Evolutionary conservation across 2,797 vertebrate genomes (phyloP).

Genomic region (Aplochiton taeniatus): DNA sequence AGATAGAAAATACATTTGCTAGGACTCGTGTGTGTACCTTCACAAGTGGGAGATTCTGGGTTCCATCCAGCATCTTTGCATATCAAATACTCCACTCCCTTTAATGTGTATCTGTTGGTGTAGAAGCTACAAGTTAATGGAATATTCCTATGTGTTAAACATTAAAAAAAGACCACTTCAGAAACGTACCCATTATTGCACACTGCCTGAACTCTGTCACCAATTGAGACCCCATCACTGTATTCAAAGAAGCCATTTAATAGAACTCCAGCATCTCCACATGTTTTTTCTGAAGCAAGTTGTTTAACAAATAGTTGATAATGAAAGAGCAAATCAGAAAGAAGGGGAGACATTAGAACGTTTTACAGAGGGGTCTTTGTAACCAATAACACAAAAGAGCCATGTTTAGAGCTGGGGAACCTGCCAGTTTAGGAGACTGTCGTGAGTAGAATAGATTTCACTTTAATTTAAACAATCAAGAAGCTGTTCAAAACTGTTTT

Average conservation of each 20-base stretch:
- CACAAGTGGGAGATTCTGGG: constrained; percentile 55
- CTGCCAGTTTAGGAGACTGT: not conserved
- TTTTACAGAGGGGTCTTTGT: not conserved
- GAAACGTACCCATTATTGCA: constrained; percentile 65
- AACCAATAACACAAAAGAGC: constrained; percentile 9
- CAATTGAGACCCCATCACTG: constrained; percentile 31
- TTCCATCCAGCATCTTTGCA: constrained; percentile 65
- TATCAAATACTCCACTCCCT: constrained; percentile 50
- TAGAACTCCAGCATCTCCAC: constrained; percentile 61
- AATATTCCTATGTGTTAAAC: not conserved
- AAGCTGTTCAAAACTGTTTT: too few relatives aligned
- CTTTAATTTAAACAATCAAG: not conserved
- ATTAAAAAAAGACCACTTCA: not conserved
- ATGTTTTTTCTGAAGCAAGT: constrained; percentile 50
- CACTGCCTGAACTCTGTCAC: constrained; percentile 51
- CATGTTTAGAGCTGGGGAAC: not conserved
- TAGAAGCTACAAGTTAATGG: not conserved
- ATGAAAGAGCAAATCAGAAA: not conserved
- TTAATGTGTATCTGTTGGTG: constrained; percentile 59
- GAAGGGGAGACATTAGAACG: not conserved
- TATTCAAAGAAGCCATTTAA: constrained; percentile 52
- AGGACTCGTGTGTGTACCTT: constrained; percentile 39
- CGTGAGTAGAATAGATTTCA: not conserved
- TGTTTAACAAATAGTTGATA: not conserved
- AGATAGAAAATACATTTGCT: not conserved